Conservation (phyloP, 2,797 vertebrate species). For the Gymnoscopelus microlampas region DNA sequence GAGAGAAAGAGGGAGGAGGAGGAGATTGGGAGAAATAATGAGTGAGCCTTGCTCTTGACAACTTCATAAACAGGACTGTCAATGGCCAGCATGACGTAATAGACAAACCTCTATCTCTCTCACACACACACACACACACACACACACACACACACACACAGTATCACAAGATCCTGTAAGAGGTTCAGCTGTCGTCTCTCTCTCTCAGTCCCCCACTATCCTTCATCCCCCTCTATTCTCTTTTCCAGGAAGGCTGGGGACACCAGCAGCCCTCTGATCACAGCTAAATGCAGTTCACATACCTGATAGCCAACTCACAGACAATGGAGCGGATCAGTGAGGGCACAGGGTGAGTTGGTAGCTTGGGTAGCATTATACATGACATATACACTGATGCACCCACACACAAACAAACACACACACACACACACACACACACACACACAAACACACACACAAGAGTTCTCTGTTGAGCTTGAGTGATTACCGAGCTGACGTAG, state of each 20-base stretch:
- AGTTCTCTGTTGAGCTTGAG: not conserved
- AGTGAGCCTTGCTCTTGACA: not conserved
- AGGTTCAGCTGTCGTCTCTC: conserved; percentile 59
- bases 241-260: conserved; percentile 57
- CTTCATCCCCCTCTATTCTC: not conserved
- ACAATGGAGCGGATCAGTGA: conserved; percentile 54
- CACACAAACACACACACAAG: not conserved
- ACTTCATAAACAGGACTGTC: no score
- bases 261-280: conserved; percentile 13
- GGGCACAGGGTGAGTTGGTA: conserved; percentile 4
- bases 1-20: not conserved
- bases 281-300: conserved; percentile 59
- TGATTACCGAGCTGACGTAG: conserved; percentile 10
- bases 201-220: not conserved
- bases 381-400: conserved; percentile 1
- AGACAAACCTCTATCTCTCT: not conserved
- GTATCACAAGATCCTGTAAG: conserved; percentile 47
- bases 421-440: conserved; percentile 15
- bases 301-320: conserved; percentile 41
- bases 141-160: conserved; percentile 14
- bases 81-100: not conserved
- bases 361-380: conserved; percentile 1
- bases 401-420: not conserved
- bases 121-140: conserved; percentile 1
- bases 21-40: not conserved